These are phyloP conservation scores for Nycticebus coucang DNA, from an alignment of 2,113 vertebrate genomes.

Conservation along the genomic window DNA sequence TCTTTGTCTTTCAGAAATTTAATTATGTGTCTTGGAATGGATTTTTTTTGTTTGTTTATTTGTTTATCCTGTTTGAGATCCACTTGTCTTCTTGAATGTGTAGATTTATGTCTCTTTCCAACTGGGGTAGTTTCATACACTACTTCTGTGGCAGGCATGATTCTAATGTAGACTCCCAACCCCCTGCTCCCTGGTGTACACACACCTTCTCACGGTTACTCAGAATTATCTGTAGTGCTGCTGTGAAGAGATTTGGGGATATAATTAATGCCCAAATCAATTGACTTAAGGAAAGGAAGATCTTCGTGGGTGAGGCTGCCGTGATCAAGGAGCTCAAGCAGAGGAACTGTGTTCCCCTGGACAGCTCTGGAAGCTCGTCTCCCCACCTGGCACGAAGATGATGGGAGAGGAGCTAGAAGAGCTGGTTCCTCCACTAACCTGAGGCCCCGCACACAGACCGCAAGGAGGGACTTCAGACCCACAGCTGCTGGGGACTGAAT, in stretches of 20 bases:
- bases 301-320: neutral
- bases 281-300: neutral
- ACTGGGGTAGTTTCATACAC: neutral
- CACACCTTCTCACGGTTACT: neutral
- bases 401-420: rapidly evolving
- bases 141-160: no score
- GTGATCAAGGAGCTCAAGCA: neutral
- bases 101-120: neutral
- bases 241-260: neutral
- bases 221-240: neutral
- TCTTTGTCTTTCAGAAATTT: neutral
- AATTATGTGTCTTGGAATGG: neutral
- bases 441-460: neutral
- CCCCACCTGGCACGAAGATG: neutral
- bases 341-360: no score
- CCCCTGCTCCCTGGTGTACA: neutral
- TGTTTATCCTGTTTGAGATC: neutral
- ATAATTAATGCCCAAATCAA: neutral
- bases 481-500: rapidly evolving
- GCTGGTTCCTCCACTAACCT: rapidly evolving
- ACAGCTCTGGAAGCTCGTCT: no score
- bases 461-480: neutral
- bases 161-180: neutral
- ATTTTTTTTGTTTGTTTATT: neutral
- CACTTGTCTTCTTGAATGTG: neutral